Base-by-base conservation (phyloP, 2,888 invertebrate species). In the Doris montereyensis region DNA sequence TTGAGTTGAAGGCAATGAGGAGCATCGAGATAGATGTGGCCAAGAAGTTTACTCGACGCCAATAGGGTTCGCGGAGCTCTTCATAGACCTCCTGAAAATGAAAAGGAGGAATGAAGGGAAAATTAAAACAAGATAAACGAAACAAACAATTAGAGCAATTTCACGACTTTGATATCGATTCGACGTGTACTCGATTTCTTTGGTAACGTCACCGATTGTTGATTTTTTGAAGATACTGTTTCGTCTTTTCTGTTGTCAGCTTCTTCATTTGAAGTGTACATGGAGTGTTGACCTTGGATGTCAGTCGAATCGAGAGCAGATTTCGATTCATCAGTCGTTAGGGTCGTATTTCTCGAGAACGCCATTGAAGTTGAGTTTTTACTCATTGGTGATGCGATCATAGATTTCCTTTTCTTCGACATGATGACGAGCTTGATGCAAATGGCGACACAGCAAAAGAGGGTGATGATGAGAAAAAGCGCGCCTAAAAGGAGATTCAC, bases 11-110 rank as follows among this genome's bases (percentile, higher is more conserved):
- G 21, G 62, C 2, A 1, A 57, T 57, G 8, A 62, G 21, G 1
- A 75, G 34, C 70, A 70, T 70, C n/a, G 30, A 34, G 32, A 70
- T 24, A 24, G 70, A 70, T 1, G 70, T 70, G 3, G 70, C 70
- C 30, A 70, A 1, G 34, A 70, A 32, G 70, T 70, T 70, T 1
- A 70, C 70, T 30, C 34, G 30, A 2, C 17, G 30, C 30, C 32
- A 70, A 24, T 32, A 32, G 1, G 70, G 70, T 8, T 34, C 24
- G 26, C 26, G 10, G 8, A 5, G 1, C 21, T 41, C 2, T 4
- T 13, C 26, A 26, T 30, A 13, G n/a, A 35, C 5, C n/a, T 5
- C n/a, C 4, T 21, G 30, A 4, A 75, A n/a, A 62, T 1, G 24
- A 10, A 21, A n/a, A 34, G 10, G 1, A 35, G 34, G 30, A 32